phyloP scores from a whole-genome alignment of 2,888 invertebrate genomes.

The Sphinx pinastri region DNA sequence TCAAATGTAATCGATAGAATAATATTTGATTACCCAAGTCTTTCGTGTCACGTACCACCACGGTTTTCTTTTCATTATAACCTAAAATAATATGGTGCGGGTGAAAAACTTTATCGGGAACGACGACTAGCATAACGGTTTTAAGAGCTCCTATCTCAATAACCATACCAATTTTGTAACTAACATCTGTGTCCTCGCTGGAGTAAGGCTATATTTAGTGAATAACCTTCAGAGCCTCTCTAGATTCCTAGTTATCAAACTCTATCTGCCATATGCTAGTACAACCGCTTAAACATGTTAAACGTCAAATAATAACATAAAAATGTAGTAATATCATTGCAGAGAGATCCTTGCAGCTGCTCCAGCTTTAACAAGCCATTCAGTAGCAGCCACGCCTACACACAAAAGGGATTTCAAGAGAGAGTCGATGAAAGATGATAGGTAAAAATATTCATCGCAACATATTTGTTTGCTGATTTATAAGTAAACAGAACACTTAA shows the following conservation, averaged over 20 bases:
- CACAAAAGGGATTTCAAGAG: constrained; percentile 70
- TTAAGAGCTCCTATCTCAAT: not conserved
- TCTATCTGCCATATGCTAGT: too few relatives aligned
- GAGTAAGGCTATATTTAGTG: too few relatives aligned
- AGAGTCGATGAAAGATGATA: constrained; percentile 70
- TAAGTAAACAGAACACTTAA: not conserved
- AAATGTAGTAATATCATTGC: constrained; percentile 29
- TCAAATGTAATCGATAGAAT: not conserved
- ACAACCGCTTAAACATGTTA: too few relatives aligned
- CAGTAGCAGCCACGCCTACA: constrained; percentile 64
- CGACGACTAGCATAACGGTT: not conserved
- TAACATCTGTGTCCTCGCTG: too few relatives aligned
- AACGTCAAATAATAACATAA: too few relatives aligned
- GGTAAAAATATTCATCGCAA: constrained; percentile 46
- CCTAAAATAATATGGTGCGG: not conserved
- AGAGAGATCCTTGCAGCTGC: constrained; percentile 89
- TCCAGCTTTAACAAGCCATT: constrained; percentile 72
- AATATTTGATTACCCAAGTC: not conserved
- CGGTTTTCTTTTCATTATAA: not conserved
- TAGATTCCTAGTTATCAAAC: too few relatives aligned
- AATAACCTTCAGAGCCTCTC: too few relatives aligned
- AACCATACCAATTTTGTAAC: too few relatives aligned
- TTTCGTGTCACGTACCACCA: not conserved
- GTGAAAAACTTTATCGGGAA: not conserved
- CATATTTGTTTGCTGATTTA: not conserved